phyloP scores from a whole-genome alignment of 2,888 invertebrate species.

The Caenorhabditis doughertyi region DNA sequence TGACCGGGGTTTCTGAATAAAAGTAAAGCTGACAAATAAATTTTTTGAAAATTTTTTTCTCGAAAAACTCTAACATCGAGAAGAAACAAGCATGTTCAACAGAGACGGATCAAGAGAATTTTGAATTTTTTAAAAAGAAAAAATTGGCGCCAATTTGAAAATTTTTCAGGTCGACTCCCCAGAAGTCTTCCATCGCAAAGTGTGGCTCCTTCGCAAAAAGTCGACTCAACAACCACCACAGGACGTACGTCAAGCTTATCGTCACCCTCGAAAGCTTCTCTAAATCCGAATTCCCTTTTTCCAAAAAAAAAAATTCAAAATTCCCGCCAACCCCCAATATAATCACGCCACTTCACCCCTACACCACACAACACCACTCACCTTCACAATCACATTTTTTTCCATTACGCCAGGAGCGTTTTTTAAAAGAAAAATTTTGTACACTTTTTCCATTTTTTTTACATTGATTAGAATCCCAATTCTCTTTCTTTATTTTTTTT shows the following conservation, averaged over 20 bases:
- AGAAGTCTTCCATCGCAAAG: conserved; percentile 33
- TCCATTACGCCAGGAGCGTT: conserved; percentile 20
- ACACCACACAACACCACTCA: not conserved
- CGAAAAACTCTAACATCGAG: too few relatives aligned
- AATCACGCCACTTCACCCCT: not conserved
- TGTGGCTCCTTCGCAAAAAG: conserved; percentile 61
- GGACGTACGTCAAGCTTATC: conserved; percentile 52
- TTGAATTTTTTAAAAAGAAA: too few relatives aligned
- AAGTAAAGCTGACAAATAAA: too few relatives aligned
- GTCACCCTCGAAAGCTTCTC: conserved; percentile 48
- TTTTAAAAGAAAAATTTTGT: not conserved
- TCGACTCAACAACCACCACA: not conserved
- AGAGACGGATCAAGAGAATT: too few relatives aligned
- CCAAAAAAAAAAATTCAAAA: not conserved
- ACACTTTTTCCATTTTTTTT: conserved; percentile 9
- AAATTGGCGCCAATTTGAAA: not conserved
- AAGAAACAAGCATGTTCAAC: too few relatives aligned
- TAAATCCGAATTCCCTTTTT: conserved; percentile 4
- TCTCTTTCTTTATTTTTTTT: too few relatives aligned
- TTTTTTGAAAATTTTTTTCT: too few relatives aligned
- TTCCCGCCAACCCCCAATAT: not conserved
- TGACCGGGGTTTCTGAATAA: too few relatives aligned
- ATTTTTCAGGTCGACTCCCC: conserved; percentile 42
- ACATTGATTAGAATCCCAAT: conserved; percentile 21
- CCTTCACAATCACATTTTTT: not conserved